These are phyloP conservation scores for Probaryconus sp. DNA, from an alignment of 1,140 invertebrate species.

Conservation along the genomic window DNA sequence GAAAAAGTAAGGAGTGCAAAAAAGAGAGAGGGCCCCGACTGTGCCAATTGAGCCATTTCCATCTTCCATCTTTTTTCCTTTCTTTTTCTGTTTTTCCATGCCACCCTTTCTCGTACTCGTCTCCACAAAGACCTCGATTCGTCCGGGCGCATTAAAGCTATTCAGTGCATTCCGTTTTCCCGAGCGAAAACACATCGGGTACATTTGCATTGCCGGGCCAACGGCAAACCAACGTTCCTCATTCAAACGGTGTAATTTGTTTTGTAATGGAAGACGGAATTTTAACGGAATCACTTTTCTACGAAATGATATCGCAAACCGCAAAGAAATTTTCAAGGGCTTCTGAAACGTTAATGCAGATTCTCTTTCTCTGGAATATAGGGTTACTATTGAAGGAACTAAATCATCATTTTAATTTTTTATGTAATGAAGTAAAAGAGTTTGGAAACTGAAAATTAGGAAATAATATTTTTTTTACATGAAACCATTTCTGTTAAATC, in stretches of 20 bases:
- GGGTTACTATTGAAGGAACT: not conserved
- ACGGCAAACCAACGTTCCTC: not conserved
- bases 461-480: too few relatives aligned
- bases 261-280: constrained; percentile 3
- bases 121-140: constrained; percentile 50
- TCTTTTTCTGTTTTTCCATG: constrained; percentile 35
- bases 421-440: too few relatives aligned
- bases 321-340: not conserved
- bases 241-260: constrained; percentile 25
- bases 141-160: constrained; percentile 56
- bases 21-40: constrained; percentile 20
- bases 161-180: constrained; percentile 55
- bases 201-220: constrained; percentile 22
- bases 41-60: constrained; percentile 57
- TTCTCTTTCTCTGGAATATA: not conserved
- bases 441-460: too few relatives aligned
- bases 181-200: constrained; percentile 9
- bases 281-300: not conserved
- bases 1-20: constrained; percentile 55
- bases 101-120: constrained; percentile 30
- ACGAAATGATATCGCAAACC: too few relatives aligned
- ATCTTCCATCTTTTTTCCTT: constrained; percentile 30
- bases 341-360: constrained; percentile 19
- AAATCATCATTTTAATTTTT: too few relatives aligned
- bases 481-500: too few relatives aligned